Base-by-base conservation (phyloP, 2,797 vertebrate genomes). In the Danio tinwini region DNA sequence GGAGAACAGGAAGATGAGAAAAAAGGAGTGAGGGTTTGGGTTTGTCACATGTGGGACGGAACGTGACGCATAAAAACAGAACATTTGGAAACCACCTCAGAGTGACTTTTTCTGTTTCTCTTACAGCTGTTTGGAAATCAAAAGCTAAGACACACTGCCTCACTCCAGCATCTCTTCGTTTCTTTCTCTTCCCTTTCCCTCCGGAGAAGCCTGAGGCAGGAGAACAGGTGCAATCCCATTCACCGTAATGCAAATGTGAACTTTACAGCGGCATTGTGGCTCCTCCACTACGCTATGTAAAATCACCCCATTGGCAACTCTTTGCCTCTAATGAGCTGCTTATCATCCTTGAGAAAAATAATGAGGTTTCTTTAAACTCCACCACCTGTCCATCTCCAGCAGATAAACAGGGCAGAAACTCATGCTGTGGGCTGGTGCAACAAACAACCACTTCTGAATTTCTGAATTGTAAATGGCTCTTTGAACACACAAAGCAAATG, bases 191-290 rank as follows among this genome's bases (percentile, higher is more conserved):
- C 40, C 10, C 61, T 69, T 39, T 42, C 11, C 56, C 83, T 64
- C 78, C 72, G n/a, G 62, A 55, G 67, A 29, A 82, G 78, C 76
- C 53, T 67, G 0, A 75, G 73, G 68, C 45, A 19, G 61, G 9
- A 81, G 73, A 86, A 67, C 75, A 85, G 77, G 74, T 74, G 67
- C 16, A 39, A 62, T 67, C 78, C 69, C 76, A 68, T 77, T 80
- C 84, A 47, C 80, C 78, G 70, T 87, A 90, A 93, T 94, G 91
- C 90, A 91, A 93, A 94, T 93, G 90, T 93, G 89, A 92, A 92
- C 92, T 92, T 93, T 92, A 82, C 87, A 83, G 74, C 73, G 76
- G 39, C 53, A 40, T 50, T 10, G 49, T 80, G 61, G 53, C 84
- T 87, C 84, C 58, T 82, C 76, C 80, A 82, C 84, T 85, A 76